These are phyloP conservation scores for Phymatocera aterrima DNA, from an alignment of 2,888 invertebrate species.

Conservation along the genomic window DNA sequence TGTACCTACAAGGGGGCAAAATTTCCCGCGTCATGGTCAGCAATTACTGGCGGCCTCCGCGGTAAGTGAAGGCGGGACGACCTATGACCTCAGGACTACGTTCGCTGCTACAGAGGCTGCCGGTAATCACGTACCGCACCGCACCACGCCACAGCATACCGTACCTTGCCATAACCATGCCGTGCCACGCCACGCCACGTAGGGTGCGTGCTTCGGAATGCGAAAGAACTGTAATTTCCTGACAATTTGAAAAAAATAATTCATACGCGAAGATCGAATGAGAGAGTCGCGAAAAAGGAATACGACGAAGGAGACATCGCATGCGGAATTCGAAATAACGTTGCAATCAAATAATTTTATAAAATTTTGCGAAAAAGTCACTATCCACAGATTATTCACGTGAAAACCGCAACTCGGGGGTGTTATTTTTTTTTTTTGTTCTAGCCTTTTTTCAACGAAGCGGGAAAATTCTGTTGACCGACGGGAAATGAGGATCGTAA, in stretches of 20 bases:
- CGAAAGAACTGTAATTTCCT: slow-evolving; percentile 66
- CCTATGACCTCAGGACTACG: slow-evolving; percentile 68
- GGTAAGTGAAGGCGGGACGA: slow-evolving; percentile 72
- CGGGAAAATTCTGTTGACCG: slow-evolving; percentile 25
- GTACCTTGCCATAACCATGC: slow-evolving; percentile 53
- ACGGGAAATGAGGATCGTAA: slow-evolving; percentile 54
- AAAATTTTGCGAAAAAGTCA: too few relatives aligned
- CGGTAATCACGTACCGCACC: slow-evolving; percentile 72
- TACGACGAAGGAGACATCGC: background rate
- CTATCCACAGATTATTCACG: too few relatives aligned
- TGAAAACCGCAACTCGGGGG: too few relatives aligned
- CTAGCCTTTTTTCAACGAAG: too few relatives aligned
- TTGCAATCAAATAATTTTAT: too few relatives aligned
- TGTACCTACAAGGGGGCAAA: slow-evolving; percentile 44
- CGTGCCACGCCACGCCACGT: slow-evolving; percentile 40
- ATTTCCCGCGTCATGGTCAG: slow-evolving; percentile 68
- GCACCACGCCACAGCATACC: slow-evolving; percentile 62
- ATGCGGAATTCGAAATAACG: background rate
- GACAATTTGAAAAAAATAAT: slow-evolving; percentile 65
- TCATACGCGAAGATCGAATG: background rate
- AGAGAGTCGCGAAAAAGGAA: background rate
- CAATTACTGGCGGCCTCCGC: slow-evolving; percentile 69
- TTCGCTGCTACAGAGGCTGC: slow-evolving; percentile 67
- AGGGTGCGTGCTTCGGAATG: slow-evolving; percentile 55
- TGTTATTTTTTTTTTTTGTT: too few relatives aligned